These are phyloP conservation scores for Aeoliscus strigatus DNA, from an alignment of 2,797 vertebrate species.

Conservation along the genomic window DNA sequence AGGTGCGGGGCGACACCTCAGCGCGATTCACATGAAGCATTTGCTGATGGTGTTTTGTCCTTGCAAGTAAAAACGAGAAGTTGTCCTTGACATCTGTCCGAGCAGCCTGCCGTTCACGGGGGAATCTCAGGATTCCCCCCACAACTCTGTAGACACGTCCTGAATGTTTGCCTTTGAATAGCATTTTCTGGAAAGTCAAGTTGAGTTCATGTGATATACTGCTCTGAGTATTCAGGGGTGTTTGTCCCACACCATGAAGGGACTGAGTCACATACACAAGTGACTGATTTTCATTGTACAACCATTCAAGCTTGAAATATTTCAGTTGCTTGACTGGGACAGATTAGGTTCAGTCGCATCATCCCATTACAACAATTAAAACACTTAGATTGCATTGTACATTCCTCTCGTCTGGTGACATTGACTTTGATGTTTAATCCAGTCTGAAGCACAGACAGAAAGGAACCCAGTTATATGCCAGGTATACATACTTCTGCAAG, in stretches of 20 bases:
- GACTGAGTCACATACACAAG: too few species aligned
- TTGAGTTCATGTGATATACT: conserved; percentile 29
- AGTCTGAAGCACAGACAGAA: conserved; percentile 21
- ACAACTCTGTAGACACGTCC: too few species aligned
- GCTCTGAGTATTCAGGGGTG: too few species aligned
- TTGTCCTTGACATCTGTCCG: too few species aligned
- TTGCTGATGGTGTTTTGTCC: too few species aligned
- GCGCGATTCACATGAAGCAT: too few species aligned
- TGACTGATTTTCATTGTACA: not conserved
- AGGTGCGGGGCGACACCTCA: too few species aligned
- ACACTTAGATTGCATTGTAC: conserved; percentile 32
- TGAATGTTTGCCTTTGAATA: conserved; percentile 43
- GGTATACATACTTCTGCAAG: conserved; percentile 40
- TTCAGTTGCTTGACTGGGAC: conserved; percentile 20
- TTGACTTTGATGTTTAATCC: conserved; percentile 55
- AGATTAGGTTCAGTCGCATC: conserved; percentile 41
- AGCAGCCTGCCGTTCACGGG: too few species aligned
- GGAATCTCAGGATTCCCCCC: too few species aligned
- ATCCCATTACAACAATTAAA: conserved; percentile 51
- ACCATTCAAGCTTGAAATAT: conserved; percentile 16
- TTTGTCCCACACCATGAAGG: too few species aligned
- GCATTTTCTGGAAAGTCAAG: conserved; percentile 24
- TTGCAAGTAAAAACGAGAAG: too few species aligned
- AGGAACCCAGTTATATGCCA: conserved; percentile 50
- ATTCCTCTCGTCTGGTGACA: conserved; percentile 53